Base-by-base conservation (phyloP, 2,797 vertebrate species). In the Sebastes hopkinsi region DNA sequence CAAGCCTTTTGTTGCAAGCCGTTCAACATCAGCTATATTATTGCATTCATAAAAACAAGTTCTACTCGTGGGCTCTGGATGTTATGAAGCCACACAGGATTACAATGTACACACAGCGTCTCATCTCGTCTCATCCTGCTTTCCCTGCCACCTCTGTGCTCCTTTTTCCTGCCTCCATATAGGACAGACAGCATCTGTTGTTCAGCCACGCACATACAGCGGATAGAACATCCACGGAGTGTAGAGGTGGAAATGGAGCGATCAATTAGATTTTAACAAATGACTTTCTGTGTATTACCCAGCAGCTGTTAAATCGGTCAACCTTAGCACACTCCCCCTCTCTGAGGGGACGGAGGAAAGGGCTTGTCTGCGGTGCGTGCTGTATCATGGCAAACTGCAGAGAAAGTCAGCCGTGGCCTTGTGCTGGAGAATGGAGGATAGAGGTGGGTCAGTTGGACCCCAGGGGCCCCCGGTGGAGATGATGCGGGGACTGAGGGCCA, bases 211-310 rank as follows among this genome's bases (percentile, higher is more conserved):
- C 83, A 89, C 84, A 74, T 69, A 60, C 76, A 85, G 82, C 20
- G 10, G 62, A 87, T 76, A 86, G 86, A 87, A 87, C 93, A 92
- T 89, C 83, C 89, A 88, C 81, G 5, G 56, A 92, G 90, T 93
- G 92, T 85, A 87, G 91, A 93, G 92, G 92, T 93, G 91, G 87
- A 95, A 94, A 92, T 92, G 91, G 89, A 94, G 94, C 93, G 87
- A 96, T 96, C 95, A 95, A 95, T 96, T 95, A 92, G 93, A 93
- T 95, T 95, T 95, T 94, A 96, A 95, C 94, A 95, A 95, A 96
- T 92, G 82, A 95, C 95, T 94, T 94, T 94, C 91, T 93, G 88
- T 94, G 90, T 92, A 92, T 94, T 94, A 94, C 92, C 95, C 91
- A 93, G 94, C 94, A 94, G 95, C 92, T 95, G 94, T 94, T 95